Base-by-base conservation (phyloP, 35 echinoderm and acorn worm genomes). In the Holothuria glaberrima region DNA sequence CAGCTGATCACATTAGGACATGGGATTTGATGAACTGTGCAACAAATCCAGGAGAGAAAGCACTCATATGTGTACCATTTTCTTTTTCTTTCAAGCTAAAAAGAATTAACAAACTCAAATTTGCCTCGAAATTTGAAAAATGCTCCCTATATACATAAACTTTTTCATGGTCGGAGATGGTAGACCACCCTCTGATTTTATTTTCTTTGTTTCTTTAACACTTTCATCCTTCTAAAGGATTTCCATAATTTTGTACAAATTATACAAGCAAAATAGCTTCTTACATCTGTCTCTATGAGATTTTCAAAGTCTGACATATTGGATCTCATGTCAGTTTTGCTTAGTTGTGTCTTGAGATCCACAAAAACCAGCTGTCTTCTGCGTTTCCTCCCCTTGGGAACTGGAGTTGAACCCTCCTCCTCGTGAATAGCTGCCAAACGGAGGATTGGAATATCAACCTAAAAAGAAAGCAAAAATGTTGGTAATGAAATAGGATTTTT, bases 341-440 rank as follows among this genome's bases (percentile, higher is more conserved):
- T 84, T 5, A 84, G 80, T 56, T 84, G 80, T 28, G 80, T 84
- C 31, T 84, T 84, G 46, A 60, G 80, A 46, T 84, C 80, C 31
- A 84, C 80, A 38, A 84, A 84, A n/a, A 84, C 46, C 21, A 84
- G 57, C 30, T 84, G 80, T 61, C 80, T 59, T 25, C 80, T 59
- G n/a, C 80, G 52, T 56, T 84, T 84, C 27, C 57, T 84, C 17
- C 74, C 33, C 28, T 32, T 61, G 30, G 9, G 48, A 61, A 54
- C 21, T 0, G 57, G 57, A 7, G 80, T 48, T 27, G 80, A 0
- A 3, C 13, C 10, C 14, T 84, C 57, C 56, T 84, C 46, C 25
- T 84, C 80, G 1, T 22, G 80, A 16, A 84, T 25, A 34, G 52
- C 80, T 34, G 80, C 80, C 12, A 84, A 54, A 33, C 80, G 80